Evolutionary conservation across 2,113 vertebrate genomes (phyloP).

Genomic region (human (Homo sapiens)): DNA sequence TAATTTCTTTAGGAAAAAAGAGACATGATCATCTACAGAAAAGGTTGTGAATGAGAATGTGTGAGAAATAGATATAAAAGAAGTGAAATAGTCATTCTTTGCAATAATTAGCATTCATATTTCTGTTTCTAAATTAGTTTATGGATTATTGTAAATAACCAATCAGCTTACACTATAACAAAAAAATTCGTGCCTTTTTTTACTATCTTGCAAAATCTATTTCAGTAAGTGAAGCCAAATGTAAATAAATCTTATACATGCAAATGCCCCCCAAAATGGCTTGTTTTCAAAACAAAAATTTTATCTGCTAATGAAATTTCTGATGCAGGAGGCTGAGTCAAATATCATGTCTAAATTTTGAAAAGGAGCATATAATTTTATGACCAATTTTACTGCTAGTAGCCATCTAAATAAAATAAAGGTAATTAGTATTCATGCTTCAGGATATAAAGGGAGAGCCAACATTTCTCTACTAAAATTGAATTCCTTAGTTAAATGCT

Average conservation of each 20-base stretch:
- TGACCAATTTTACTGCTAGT: conserved; percentile 28
- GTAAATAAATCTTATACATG: not conserved
- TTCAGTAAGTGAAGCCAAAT: not conserved
- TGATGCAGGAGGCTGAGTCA: not conserved
- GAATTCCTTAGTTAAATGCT: conserved; percentile 43
- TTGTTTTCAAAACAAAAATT: not conserved
- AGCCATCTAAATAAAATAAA: not conserved
- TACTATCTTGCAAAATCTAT: not conserved
- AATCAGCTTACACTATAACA: not conserved
- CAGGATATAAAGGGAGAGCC: conserved; percentile 23
- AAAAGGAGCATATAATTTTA: conserved; percentile 57
- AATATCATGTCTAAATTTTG: conserved; percentile 45
- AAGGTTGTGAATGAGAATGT: not conserved
- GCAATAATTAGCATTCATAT: not conserved
- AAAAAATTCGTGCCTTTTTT: not conserved
- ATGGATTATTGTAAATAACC: not conserved
- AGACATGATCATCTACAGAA: not conserved
- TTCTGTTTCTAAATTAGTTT: not conserved
- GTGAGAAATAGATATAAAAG: not conserved
- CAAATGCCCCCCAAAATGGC: not conserved
- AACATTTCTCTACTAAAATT: not conserved
- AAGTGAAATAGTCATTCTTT: not conserved
- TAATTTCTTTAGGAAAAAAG: not conserved
- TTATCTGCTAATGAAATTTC: conserved; percentile 34
- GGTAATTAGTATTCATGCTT: conserved; percentile 57